phyloP scores from a whole-genome alignment of 1,140 invertebrate species.

The Archegozetes longisetosus region DNA sequence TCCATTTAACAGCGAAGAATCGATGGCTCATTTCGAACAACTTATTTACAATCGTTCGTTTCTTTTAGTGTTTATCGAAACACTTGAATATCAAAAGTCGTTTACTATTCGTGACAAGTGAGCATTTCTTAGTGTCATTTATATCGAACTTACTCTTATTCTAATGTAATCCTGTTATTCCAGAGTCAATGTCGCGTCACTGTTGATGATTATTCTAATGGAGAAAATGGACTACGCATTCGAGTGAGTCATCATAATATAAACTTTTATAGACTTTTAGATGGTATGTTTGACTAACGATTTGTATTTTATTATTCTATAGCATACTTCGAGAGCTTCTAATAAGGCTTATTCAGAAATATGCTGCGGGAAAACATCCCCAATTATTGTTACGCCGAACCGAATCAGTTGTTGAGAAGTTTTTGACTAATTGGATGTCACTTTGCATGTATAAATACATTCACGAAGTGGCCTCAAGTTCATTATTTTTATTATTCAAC shows the following conservation, averaged over 20 bases:
- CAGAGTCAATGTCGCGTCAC: conserved; percentile 76
- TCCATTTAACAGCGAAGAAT: conserved; percentile 74
- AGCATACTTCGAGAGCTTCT: background rate
- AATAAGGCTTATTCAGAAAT: background rate
- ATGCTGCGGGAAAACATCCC: conserved; percentile 69
- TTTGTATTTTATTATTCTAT: conserved; percentile 28
- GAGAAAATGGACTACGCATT: conserved; percentile 75
- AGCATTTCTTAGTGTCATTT: conserved; percentile 22
- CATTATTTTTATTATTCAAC: conserved; percentile 86
- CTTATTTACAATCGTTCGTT: conserved; percentile 84
- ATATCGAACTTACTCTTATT: background rate
- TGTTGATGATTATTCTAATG: conserved; percentile 82
- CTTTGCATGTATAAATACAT: conserved; percentile 92
- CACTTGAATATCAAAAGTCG: conserved; percentile 70
- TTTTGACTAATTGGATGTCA: conserved; percentile 98
- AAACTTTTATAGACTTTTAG: background rate
- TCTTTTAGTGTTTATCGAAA: conserved; percentile 78
- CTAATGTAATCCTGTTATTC: conserved; percentile 17
- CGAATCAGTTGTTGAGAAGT: conserved; percentile 96
- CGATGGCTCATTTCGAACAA: conserved; percentile 86
- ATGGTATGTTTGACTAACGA: conserved; percentile 39
- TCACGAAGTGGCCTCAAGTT: conserved; percentile 82
- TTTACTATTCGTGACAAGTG: conserved; percentile 81
- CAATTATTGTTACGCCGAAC: conserved; percentile 78
- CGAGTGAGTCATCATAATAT: conserved; percentile 12